A percentile compares a stretch with the other conserved stretches of the same genome.
phyloP scores from a whole-genome alignment of 2,797 vertebrate species.

The Tadarida brasiliensis region DNA sequence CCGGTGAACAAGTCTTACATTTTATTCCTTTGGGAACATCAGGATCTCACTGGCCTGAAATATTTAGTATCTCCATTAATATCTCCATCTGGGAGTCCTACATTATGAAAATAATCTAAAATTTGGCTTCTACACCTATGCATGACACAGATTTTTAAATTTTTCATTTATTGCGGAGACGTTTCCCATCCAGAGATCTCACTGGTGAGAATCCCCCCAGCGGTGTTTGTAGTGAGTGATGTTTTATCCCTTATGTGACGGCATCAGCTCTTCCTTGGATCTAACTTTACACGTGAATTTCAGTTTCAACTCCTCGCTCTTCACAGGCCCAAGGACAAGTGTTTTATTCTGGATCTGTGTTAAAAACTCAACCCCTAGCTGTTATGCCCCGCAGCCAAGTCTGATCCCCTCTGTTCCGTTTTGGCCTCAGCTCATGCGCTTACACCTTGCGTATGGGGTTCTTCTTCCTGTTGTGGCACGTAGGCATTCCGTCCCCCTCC shows the following conservation, averaged over 20 bases:
- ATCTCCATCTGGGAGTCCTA: background rate
- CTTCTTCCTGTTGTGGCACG: background rate
- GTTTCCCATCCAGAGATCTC: background rate
- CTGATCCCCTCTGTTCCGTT: background rate
- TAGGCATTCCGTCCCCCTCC: background rate
- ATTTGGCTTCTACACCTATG: background rate
- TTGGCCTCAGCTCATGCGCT: background rate
- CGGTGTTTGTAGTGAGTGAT: background rate
- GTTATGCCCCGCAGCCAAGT: background rate
- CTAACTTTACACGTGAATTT: background rate
- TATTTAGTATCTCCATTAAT: background rate
- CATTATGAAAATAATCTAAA: background rate
- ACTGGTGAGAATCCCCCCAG: background rate
- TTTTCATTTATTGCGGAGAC: background rate
- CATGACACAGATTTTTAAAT: background rate
- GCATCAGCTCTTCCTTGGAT: background rate
- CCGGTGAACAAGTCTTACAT: background rate
- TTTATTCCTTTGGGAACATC: background rate
- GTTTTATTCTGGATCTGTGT: background rate
- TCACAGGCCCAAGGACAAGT: background rate
- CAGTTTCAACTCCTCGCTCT: background rate
- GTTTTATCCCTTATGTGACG: background rate
- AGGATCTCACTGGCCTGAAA: background rate
- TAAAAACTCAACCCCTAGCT: background rate
- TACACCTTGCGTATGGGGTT: background rate